Conservation (phyloP, 2,113 vertebrate genomes). For the Piaya cayana region DNA sequence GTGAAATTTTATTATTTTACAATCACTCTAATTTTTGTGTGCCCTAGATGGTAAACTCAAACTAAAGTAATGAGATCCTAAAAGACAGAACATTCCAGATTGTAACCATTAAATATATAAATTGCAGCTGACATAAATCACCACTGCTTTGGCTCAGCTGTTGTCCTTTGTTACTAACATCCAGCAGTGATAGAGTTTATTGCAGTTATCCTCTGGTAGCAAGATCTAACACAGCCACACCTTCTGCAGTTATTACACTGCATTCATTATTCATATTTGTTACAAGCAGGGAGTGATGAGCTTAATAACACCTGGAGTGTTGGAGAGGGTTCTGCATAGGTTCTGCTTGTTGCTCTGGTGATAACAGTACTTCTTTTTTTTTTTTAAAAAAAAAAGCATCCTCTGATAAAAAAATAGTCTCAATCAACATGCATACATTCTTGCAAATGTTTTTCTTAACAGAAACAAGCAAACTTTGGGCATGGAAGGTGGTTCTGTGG, state of each 20-base stretch:
- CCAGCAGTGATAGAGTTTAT: accelerated
- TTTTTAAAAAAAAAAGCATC: not conserved
- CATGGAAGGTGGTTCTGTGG: not conserved
- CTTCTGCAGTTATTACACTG: not conserved
- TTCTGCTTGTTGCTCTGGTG: not conserved
- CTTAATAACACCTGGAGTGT: not conserved
- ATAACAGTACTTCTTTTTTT: not conserved
- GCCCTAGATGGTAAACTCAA: not conserved
- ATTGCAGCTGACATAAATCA: not conserved
- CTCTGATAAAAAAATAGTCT: not conserved
- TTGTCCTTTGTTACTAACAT: not conserved
- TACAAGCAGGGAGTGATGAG: not conserved
- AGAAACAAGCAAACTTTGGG: not conserved
- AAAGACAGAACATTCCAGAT: not conserved
- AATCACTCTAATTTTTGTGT: not conserved
- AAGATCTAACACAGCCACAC: not conserved
- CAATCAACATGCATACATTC: not conserved
- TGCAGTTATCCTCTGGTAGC: not conserved
- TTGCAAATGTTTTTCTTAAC: not conserved
- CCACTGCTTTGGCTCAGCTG: not conserved
- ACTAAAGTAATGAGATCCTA: not conserved
- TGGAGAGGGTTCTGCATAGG: not conserved
- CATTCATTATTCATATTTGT: not conserved
- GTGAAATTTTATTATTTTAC: not conserved
- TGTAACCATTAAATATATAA: not conserved